Evolutionary conservation across 2,113 vertebrate genomes (phyloP), one percentile per base, ranked within the genome.

Genomic region (Trematomus loennbergii): DNA sequence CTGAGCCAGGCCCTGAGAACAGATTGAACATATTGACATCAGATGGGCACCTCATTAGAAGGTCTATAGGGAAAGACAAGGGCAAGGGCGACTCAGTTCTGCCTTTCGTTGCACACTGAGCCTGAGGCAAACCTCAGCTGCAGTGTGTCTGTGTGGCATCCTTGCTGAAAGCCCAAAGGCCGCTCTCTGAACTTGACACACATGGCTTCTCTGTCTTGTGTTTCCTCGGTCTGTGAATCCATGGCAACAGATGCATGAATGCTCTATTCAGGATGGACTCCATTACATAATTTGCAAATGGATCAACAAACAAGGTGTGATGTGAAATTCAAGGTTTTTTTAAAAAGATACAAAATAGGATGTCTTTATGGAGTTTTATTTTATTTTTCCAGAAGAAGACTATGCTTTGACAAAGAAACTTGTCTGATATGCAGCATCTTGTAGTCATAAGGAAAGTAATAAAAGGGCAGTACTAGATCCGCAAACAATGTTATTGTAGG

Each of bases 181-280:
- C 49, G 60, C 18, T 49, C 54, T 53, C 83, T 76, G 72, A 81
- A 72, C 29, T 29, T 64, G 57, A 74, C 58, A 71, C 62, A 70
- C 55, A 60, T 69, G n/a, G 71, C 60, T 55, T 73, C 43, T 73
- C 64, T 83, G 60, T 82, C 67, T 81, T 43, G 29, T 71, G 17
- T 75, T 68, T 72, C 45, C 46, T 68, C 36, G 3, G 46, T 53
- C 63, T 22, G 48, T 43, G 64, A 72, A 70, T 82, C 84, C 75
- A 82, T 88, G 75, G 83, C 75, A 88, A 86, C 75, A 29, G 71
- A 48, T 48, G 69, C 52, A 53, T 83, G 61, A 72, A 83, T 76
- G 63, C 61, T 75, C 53, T 77, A 77, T 60, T 84, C 53, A 75
- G 65, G 60, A 49, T 61, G 64, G 54, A 36, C 25, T 62, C 59